Base-by-base conservation (phyloP, 2,888 invertebrate genomes). In the Dinocampus coccinellae region DNA sequence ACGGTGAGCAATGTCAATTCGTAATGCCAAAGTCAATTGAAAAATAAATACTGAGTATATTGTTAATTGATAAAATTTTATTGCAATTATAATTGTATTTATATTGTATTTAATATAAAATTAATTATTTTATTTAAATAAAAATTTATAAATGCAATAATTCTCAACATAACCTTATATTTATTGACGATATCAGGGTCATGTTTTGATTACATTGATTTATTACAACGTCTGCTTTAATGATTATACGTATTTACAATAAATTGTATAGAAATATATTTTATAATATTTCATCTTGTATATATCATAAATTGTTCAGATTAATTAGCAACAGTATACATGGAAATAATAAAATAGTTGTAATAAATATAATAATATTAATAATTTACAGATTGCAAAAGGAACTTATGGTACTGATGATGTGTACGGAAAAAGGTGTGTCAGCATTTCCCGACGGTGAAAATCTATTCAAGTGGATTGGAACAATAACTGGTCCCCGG, bases 371-470 rank as follows among this genome's bases (percentile, higher is more conserved):
- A n/a, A n/a, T n/a, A n/a, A n/a, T n/a, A 67, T 69, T 34, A 64
- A 55, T 36, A 53, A 9, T 71, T 89, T 88, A 29, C 88, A 96
- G 96, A 88, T 89, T 96, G 82, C 96, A 96, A 86, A 95, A 95
- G 84, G 96, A 96, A 87, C 90, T 96, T 64, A 95, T 96, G 95
- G 93, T 93, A 77, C 89, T 96, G 75, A 96, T 96, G 96, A 94
- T 95, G 91, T 93, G 93, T 73, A 92, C 93, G 64, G 97, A 97
- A 86, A 96, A 95, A 88, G 95, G 95, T 24, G 94, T 98, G 74
- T 97, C 98, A 20, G 98, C 98, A 13, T 98, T 98, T 88, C 98
- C 98, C 0, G 97, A 97, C 80, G 96, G 97, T 75, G 97, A 98
- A 86, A 98, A 97, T 88, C 90, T 98, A 61, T 98, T 98, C 86